Conservation (phyloP, 2,797 vertebrate species). For the Gila robusta region DNA sequence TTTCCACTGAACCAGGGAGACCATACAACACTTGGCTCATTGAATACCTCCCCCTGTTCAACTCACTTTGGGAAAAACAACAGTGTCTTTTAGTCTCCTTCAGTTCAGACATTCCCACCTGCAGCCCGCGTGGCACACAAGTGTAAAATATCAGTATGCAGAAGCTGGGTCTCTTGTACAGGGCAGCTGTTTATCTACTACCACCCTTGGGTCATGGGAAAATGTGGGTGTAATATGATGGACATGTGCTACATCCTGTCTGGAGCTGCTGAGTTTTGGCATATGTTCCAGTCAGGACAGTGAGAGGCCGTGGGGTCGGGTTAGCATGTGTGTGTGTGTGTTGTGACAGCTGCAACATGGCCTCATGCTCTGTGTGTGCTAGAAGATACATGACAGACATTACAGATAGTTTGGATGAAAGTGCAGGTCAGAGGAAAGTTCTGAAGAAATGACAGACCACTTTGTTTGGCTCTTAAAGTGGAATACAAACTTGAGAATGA, state of each 20-base stretch:
- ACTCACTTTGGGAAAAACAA: constrained; percentile 66
- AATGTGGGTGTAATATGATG: constrained; percentile 75
- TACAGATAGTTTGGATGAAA: constrained; percentile 46
- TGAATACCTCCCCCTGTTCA: constrained; percentile 74
- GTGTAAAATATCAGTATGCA: constrained; percentile 78
- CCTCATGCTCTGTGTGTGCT: constrained; percentile 56
- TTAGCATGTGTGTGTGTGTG: constrained; percentile 60
- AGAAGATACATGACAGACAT: constrained; percentile 61
- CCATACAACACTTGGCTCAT: constrained; percentile 27
- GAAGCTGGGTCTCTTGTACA: constrained; percentile 61
- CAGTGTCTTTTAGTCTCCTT: constrained; percentile 69
- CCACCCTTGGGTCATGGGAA: constrained; percentile 72
- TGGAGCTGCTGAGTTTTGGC: constrained; percentile 60
- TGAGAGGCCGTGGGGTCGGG: constrained; percentile 52
- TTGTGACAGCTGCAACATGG: constrained; percentile 64
- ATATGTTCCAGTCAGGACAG: constrained; percentile 48
- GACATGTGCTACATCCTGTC: constrained; percentile 81
- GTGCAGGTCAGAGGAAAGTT: constrained; percentile 22
- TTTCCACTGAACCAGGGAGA: constrained; percentile 65
- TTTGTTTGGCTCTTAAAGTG: background rate
- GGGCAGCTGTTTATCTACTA: constrained; percentile 78
- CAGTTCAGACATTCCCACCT: constrained; percentile 78
- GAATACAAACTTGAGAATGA: background rate
- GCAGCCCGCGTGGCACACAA: constrained; percentile 67
- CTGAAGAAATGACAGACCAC: constrained; percentile 19